Conservation (phyloP, 1,140 invertebrate species). For the Archivesica marissinica region DNA sequence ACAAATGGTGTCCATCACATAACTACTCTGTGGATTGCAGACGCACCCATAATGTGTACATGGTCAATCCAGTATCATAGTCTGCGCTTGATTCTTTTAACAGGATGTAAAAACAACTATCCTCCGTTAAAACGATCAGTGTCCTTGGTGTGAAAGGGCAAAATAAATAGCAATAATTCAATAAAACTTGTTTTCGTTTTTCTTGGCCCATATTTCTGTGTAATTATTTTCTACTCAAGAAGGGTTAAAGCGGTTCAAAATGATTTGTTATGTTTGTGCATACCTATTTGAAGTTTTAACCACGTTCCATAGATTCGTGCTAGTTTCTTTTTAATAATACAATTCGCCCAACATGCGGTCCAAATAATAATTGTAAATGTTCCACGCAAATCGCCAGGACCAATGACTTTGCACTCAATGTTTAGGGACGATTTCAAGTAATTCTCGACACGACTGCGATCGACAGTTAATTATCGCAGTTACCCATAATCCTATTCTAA, state of each 20-base stretch:
- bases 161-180: neutral
- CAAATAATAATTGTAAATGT: constrained; percentile 23
- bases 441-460: neutral
- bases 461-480: constrained; percentile 61
- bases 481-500: constrained; percentile 50
- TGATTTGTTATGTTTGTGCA: constrained; percentile 19
- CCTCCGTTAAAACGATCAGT: neutral
- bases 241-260: constrained; percentile 37
- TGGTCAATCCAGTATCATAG: neutral
- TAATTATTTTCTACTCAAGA: neutral
- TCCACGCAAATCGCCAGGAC: constrained; percentile 7
- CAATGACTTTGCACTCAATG: constrained; percentile 41
- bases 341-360: constrained; percentile 31
- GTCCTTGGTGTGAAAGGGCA: neutral
- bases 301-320: constrained; percentile 18
- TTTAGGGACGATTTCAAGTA: constrained; percentile 12
- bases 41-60: neutral
- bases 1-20: neutral
- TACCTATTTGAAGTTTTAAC: neutral
- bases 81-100: neutral
- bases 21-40: neutral
- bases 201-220: neutral
- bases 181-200: too few relatives aligned
- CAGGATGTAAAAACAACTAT: neutral
- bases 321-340: constrained; percentile 56